phyloP scores from a whole-genome alignment of 2,888 invertebrate species.

The Andrena trimmerana region DNA sequence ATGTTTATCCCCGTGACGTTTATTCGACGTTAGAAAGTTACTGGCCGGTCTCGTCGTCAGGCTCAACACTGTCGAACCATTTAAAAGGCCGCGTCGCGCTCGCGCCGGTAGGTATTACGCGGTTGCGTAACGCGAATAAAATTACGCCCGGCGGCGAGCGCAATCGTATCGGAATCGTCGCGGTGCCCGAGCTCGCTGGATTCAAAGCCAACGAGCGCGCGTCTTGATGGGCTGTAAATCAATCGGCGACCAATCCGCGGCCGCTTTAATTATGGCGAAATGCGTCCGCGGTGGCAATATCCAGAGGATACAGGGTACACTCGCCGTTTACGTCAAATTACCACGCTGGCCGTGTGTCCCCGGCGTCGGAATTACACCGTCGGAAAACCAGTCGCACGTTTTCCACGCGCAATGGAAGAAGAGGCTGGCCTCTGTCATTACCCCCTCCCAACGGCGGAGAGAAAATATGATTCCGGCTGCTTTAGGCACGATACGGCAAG shows the following conservation, averaged over 20 bases:
- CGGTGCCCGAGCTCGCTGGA: neutral
- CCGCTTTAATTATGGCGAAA: conserved; percentile 51
- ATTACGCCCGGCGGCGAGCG: conserved; percentile 18
- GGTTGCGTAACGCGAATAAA: conserved; percentile 38
- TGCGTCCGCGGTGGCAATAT: conserved; percentile 10
- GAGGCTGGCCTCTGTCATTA: neutral
- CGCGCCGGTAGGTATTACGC: conserved; percentile 29
- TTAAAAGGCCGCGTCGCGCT: conserved; percentile 27
- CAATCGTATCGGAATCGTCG: conserved; percentile 34
- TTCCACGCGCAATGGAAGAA: conserved; percentile 9
- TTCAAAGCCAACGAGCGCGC: conserved; percentile 16
- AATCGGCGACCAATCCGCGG: conserved; percentile 39
- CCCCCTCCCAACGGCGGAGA: too few species aligned
- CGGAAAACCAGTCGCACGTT: conserved; percentile 34
- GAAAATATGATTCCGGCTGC: neutral
- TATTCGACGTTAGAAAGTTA: conserved; percentile 17
- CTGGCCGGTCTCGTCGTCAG: neutral
- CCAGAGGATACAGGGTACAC: conserved; percentile 11
- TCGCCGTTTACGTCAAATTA: conserved; percentile 53
- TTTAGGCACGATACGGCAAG: neutral
- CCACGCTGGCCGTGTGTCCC: conserved; percentile 28
- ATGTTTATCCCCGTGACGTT: neutral
- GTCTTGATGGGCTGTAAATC: conserved; percentile 42
- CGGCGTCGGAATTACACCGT: conserved; percentile 26
- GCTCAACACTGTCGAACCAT: conserved; percentile 16